Base-by-base conservation (phyloP, 2,113 vertebrate genomes). In the Columbina picui region DNA sequence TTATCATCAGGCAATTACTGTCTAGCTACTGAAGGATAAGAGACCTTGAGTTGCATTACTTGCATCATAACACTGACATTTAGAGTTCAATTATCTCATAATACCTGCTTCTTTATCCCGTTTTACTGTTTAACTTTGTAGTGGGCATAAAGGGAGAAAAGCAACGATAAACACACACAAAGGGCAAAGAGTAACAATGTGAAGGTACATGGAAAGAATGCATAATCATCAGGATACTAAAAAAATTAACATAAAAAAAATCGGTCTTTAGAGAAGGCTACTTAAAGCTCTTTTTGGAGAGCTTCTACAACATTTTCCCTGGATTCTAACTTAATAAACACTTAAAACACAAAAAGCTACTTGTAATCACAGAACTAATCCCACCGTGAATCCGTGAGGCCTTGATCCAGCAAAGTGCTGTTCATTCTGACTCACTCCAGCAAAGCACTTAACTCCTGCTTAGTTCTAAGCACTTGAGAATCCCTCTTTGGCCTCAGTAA, bases 1-100 rank as follows among this genome's bases (percentile, higher is more conserved):
- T 97, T 93, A 96, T 84, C 75, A 95, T 92, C 84, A 92, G 78
- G 77, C 86, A 96, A 96, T 97, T 96, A 96, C 80, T 81, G 73
- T 76, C 90, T 79, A 79, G 93, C 85, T 95, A 26, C 86, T 64
- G 92, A 94, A 93, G 90, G 95, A 95, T 85, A 95, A 91, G 86
- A 96, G 93, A 89, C 87, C 91, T 92, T 86, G 90, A 90, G 84
- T 19, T 93, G 78, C 92, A 59, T 93, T 87, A 84, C 69, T 84
- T 89, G 78, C 94, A 95, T 91, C 89, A 84, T 82, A 96, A 96
- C 91, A 80, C 50, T 70, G 77, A 91, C 71, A 88, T 71, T 94
- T 95, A 5, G 30, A 77, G 74, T 91, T 85, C 95, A 84, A 87
- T 95, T 97, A 96, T 88, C 93, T 87, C 87, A 87, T 91, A 93